Evolutionary conservation across 2,113 vertebrate genomes (phyloP), one percentile per base, ranked within the genome.

Genomic region (Platycercus adscitus): DNA sequence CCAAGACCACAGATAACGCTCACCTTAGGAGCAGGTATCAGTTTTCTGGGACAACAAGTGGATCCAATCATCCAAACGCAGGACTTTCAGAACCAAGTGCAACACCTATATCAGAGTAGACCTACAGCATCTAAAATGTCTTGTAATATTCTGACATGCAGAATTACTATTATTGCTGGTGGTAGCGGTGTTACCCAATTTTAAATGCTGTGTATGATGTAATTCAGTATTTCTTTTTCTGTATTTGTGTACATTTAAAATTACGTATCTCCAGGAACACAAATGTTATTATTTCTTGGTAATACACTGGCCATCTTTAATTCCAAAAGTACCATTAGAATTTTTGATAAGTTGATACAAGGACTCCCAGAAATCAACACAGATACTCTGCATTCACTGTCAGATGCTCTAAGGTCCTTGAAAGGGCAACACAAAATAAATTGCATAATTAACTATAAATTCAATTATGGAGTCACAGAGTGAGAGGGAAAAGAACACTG

Each of bases 391-490:
- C 60, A 77, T 47, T 61, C 81, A 33, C 80, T 7, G 6, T 43
- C 85, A 93, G 82, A 85, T 52, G 50, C 21, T 93, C 73, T 85
- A 71, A 87, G 84, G 94, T 89, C 78, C 66, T 94, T 66, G 29
- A 88, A 91, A 96, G 88, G 88, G 91, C 95, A 94, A 56, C 56
- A 76, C 65, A 68, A 58, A 73, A 87, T 85, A 88, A 93, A 94
- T 70, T 35, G 41, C n/a, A 35, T 86, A 89, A 96, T 26, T 86
- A 80, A 81, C 65, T 60, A 26, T 71, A 94, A 89, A 94, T 93
- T 88, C 81, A 72, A 95, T 69, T 47, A 49, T 65, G 49, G 66
- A 82, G 44, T 50, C n/a, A 13, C 64, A 75, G 43, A 91, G 90
- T 9, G 47, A 95, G 14, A 65, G n/a, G 39, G 44, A 31, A 91